Percentiles rank a stretch among this genome's conserved stretches.
phyloP scores from a whole-genome alignment of 2,797 vertebrate genomes.

The Pipistrellus pipistrellus region DNA sequence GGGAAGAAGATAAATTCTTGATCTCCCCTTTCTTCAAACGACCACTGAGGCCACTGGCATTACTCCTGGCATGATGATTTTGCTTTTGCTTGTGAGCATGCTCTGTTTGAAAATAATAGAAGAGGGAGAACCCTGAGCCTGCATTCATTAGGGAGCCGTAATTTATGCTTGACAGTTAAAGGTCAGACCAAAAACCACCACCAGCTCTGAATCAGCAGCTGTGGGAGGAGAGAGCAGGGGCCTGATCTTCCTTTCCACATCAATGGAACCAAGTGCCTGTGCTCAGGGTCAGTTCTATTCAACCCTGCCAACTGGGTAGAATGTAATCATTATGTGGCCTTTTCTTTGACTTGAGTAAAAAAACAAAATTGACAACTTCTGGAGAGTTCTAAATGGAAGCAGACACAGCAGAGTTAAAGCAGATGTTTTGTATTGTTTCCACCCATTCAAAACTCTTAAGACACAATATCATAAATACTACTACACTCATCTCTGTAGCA shows the following conservation, averaged over 20 bases:
- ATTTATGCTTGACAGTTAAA: constrained; percentile 2
- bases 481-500: not conserved
- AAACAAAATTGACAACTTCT: constrained; percentile 13
- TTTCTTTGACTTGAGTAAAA: not conserved
- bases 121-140: not conserved
- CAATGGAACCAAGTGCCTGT: not conserved
- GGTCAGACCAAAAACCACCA: constrained; percentile 57
- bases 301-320: not conserved
- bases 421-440: not conserved
- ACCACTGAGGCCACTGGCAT: not conserved
- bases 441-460: not conserved
- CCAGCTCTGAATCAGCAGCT: constrained; percentile 39
- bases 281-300: not conserved
- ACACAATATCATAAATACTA: not conserved
- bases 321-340: not conserved
- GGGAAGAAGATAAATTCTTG: not conserved
- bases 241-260: not conserved
- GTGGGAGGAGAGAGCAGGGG: not conserved
- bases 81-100: constrained; percentile 38
- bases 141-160: constrained; percentile 33
- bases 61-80: not conserved
- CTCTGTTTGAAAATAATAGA: constrained; percentile 24
- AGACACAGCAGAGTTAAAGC: not conserved
- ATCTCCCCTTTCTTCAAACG: not conserved
- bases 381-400: not conserved